Evolutionary conservation across 1,140 invertebrate genomes (phyloP).

Genomic region (Elysia chlorotica): DNA sequence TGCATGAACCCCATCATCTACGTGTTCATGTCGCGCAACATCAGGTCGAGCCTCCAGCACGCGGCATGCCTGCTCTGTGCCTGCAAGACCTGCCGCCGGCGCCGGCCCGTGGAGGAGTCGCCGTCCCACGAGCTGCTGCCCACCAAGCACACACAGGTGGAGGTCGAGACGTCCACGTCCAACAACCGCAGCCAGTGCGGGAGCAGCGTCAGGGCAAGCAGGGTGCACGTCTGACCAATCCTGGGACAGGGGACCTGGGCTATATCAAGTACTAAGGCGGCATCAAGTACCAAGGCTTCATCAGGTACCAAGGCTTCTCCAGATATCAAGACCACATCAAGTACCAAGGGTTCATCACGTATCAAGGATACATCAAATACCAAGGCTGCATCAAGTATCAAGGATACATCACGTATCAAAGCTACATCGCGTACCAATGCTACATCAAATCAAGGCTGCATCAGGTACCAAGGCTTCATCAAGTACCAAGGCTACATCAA

Average conservation of each 20-base stretch:
- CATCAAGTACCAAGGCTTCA: neutral
- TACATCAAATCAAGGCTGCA: too few relatives aligned
- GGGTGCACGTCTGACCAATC: too few relatives aligned
- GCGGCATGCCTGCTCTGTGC: neutral
- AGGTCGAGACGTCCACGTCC: neutral
- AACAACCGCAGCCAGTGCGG: neutral
- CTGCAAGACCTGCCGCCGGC: slow-evolving; percentile 4
- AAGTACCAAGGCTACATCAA: too few relatives aligned
- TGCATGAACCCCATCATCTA: slow-evolving; percentile 68
- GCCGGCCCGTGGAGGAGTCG: slow-evolving; percentile 1
- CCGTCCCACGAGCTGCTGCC: slow-evolving; percentile 13
- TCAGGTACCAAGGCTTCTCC: too few relatives aligned
- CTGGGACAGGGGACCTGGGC: neutral
- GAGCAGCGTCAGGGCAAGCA: too few relatives aligned
- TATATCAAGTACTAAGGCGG: neutral
- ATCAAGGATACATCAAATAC: too few relatives aligned
- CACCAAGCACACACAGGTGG: slow-evolving; percentile 11
- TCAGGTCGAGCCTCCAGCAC: slow-evolving; percentile 40
- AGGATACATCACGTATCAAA: too few relatives aligned
- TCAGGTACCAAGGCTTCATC: too few relatives aligned
- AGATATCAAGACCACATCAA: too few relatives aligned
- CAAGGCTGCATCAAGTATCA: too few relatives aligned
- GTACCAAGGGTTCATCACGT: too few relatives aligned
- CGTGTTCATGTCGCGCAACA: slow-evolving; percentile 67
- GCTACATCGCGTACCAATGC: neutral